phyloP scores from a whole-genome alignment of 2,113 vertebrate species.

The Peromyscus californicus region DNA sequence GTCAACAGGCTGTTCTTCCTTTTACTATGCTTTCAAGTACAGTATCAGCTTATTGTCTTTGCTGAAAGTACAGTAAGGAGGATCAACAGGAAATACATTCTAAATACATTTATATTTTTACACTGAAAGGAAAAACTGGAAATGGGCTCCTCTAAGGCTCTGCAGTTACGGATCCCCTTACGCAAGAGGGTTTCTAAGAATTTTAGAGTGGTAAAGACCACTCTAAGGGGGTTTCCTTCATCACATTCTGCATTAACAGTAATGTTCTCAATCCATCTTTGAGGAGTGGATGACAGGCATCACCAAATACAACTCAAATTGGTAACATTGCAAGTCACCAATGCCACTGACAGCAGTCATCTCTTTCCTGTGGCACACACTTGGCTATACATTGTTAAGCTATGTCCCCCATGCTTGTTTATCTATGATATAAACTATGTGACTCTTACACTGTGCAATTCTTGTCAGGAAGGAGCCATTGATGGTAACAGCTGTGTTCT shows the following conservation, averaged over 20 bases:
- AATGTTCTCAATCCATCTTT: neutral
- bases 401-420: neutral
- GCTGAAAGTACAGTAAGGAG: neutral
- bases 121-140: neutral
- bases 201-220: conserved; percentile 3
- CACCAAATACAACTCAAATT: neutral
- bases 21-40: neutral
- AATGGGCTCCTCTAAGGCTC: neutral
- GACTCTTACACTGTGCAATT: neutral
- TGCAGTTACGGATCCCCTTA: neutral
- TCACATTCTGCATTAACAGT: neutral
- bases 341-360: neutral
- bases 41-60: neutral
- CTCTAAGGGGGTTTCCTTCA: neutral
- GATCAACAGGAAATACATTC: neutral
- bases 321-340: neutral
- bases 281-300: neutral
- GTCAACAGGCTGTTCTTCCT: neutral
- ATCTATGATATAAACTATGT: neutral
- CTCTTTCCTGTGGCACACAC: neutral
- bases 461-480: neutral
- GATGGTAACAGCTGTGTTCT: neutral
- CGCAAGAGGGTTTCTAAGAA: neutral
- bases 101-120: neutral
- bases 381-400: neutral